Conservation (phyloP, 2,113 vertebrate species). For the Centropristis striata region DNA sequence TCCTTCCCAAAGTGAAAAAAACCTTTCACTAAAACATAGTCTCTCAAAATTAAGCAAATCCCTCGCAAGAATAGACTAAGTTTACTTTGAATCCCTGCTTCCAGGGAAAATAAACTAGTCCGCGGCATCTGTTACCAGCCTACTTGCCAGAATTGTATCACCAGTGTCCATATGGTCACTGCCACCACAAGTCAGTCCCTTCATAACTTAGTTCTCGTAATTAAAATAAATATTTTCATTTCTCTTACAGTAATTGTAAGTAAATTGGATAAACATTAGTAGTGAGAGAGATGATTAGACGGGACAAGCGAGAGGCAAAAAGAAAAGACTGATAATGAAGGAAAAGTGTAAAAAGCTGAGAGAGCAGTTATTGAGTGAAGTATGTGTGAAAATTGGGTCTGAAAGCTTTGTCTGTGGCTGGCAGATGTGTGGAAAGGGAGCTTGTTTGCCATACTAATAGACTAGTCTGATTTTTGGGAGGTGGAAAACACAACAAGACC, state of each 20-base stretch:
- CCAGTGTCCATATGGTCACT: conserved; percentile 78
- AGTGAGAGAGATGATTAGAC: conserved; percentile 39
- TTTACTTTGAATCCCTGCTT: conserved; percentile 63
- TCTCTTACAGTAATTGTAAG: conserved; percentile 59
- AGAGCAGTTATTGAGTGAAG: conserved; percentile 72
- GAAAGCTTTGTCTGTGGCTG: conserved; percentile 68
- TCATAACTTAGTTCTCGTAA: conserved; percentile 72
- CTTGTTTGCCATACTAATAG: conserved; percentile 53
- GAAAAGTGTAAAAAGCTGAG: conserved; percentile 67
- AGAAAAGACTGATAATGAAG: conserved; percentile 58
- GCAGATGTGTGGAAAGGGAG: conserved; percentile 57
- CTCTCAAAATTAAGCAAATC: conserved; percentile 62
- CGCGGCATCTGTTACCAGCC: conserved; percentile 75
- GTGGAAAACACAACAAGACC: conserved; percentile 27
- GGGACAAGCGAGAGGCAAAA: conserved; percentile 46
- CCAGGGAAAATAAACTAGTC: conserved; percentile 71
- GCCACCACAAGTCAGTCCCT: conserved; percentile 62
- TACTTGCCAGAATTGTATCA: conserved; percentile 64
- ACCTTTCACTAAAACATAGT: conserved; percentile 46
- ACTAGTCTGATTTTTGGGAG: conserved; percentile 29
- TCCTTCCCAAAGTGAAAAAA: conserved; percentile 40
- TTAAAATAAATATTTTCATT: conserved; percentile 72
- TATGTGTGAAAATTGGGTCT: conserved; percentile 70
- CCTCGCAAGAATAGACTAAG: conserved; percentile 56
- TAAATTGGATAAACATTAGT: conserved; percentile 60